These are phyloP conservation scores for Pogonomyrmex barbatus DNA, from an alignment of 1,140 invertebrate genomes.

Conservation along the genomic window DNA sequence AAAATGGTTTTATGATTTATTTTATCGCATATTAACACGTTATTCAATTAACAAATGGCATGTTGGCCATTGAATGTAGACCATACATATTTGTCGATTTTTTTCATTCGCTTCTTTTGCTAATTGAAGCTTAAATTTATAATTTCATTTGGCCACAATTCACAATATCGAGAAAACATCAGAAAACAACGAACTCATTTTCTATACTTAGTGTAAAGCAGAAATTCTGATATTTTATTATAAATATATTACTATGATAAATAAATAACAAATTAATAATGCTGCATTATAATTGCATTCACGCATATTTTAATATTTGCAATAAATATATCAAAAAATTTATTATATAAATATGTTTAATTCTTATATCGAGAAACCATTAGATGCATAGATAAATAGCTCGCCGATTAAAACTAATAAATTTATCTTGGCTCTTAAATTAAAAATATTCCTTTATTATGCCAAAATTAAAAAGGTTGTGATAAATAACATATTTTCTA, in stretches of 20 bases:
- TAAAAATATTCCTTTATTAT: background rate
- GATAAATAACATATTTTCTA: background rate
- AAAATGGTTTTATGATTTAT: conserved; percentile 46
- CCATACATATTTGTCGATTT: conserved; percentile 17
- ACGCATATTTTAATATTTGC: background rate
- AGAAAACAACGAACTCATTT: background rate
- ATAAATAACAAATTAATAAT: background rate
- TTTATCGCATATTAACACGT: conserved; percentile 27
- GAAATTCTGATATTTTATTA: background rate
- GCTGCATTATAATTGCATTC: background rate
- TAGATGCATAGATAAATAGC: background rate
- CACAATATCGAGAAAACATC: background rate
- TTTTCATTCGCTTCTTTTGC: conserved; percentile 18
- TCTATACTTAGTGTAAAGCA: background rate
- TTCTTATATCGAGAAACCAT: background rate
- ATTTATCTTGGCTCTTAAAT: background rate
- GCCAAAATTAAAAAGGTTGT: background rate
- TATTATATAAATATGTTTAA: background rate
- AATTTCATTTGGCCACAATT: conserved; percentile 34
- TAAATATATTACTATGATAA: background rate
- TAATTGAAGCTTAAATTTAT: conserved; percentile 55
- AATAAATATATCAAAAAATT: background rate
- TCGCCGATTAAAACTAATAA: background rate
- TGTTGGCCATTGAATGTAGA: background rate
- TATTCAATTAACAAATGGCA: conserved; percentile 53